A percentile compares a stretch with the other conserved stretches of the same genome.
Conservation (phyloP, 2,888 invertebrate species). For the Lasioglossum zephyrum region DNA sequence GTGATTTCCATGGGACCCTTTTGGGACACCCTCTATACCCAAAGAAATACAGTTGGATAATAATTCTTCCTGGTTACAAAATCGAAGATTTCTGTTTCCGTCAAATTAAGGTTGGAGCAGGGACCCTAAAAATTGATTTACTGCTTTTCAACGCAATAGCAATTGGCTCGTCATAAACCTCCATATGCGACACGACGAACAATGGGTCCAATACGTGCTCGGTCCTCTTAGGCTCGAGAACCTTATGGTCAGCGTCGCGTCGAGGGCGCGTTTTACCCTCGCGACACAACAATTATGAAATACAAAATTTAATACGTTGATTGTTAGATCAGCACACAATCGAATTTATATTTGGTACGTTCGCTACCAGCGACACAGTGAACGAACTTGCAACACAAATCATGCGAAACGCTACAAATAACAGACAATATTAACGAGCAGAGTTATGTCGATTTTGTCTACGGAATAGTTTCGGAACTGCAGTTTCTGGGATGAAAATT, state of each 20-base stretch:
- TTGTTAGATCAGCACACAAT: neutral
- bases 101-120: too few relatives aligned
- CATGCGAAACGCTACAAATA: conserved; percentile 1
- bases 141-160: neutral
- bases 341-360: neutral
- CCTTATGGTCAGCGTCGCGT: neutral
- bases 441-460: neutral
- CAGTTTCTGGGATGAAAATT: conserved; percentile 10
- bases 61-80: too few relatives aligned
- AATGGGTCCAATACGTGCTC: neutral
- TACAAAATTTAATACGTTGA: neutral
- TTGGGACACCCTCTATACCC: too few relatives aligned
- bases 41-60: too few relatives aligned
- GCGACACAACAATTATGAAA: neutral
- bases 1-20: too few relatives aligned
- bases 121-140: neutral
- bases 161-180: neutral
- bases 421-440: conserved; percentile 5
- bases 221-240: neutral
- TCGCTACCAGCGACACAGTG: neutral
- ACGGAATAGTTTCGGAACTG: conserved; percentile 2
- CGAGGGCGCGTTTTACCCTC: neutral
- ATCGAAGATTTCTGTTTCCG: too few relatives aligned
- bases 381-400: neutral
- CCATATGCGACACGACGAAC: neutral